These are phyloP conservation scores for Athripsodes cinereus DNA, from an alignment of 2,888 invertebrate genomes.

Conservation along the genomic window DNA sequence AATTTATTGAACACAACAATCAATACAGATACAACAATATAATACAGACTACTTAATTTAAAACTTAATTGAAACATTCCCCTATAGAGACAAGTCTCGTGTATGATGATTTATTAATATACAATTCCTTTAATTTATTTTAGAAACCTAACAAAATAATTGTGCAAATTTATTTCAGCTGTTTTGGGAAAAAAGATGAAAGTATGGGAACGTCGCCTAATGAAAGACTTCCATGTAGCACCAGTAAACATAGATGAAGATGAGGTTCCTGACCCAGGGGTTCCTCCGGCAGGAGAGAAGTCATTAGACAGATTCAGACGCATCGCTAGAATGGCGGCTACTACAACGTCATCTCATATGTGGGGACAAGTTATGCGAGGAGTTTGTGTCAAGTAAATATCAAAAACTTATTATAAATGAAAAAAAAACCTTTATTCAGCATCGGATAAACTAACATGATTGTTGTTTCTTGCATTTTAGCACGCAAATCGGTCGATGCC, in stretches of 20 bases:
- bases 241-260: slow-evolving; percentile 59
- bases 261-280: slow-evolving; percentile 39
- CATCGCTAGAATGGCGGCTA: slow-evolving; percentile 67
- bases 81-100: no score
- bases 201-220: slow-evolving; percentile 79
- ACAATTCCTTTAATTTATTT: no score
- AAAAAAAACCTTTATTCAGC: no score
- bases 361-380: slow-evolving; percentile 67
- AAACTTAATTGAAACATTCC: no score
- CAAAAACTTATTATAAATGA: no score
- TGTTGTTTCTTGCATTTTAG: slow-evolving; percentile 36
- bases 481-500: slow-evolving; percentile 75
- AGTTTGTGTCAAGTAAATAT: slow-evolving; percentile 51
- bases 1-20: no score
- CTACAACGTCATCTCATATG: slow-evolving; percentile 62
- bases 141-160: neutral
- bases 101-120: no score
- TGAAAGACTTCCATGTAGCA: slow-evolving; percentile 84
- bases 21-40: no score
- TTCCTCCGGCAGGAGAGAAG: slow-evolving; percentile 49
- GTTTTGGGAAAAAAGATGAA: slow-evolving; percentile 72
- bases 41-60: no score
- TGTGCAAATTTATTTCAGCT: slow-evolving; percentile 40
- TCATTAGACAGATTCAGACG: slow-evolving; percentile 64
- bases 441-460: no score